These are phyloP conservation scores for Malaclemys terrapin DNA, from an alignment of 2,113 vertebrate species.

Conservation along the genomic window DNA sequence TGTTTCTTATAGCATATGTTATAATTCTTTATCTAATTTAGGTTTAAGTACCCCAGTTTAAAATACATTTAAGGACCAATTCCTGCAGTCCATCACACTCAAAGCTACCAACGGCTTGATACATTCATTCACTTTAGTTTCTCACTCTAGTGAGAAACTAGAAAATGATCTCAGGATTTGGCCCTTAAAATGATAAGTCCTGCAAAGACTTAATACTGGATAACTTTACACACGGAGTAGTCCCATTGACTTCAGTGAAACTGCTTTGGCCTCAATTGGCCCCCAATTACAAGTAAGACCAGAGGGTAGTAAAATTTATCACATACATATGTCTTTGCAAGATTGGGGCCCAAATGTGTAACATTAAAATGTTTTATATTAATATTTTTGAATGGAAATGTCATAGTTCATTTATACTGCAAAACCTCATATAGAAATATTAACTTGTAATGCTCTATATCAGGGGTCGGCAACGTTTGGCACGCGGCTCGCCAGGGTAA, in stretches of 20 bases:
- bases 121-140: background rate
- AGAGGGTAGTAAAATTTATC: background rate
- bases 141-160: background rate
- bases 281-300: background rate
- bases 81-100: background rate
- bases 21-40: background rate
- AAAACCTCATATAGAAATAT: background rate
- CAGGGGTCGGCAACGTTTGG: too few species aligned
- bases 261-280: background rate
- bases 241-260: background rate
- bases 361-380: background rate
- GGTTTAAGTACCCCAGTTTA: background rate
- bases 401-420: background rate
- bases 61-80: background rate
- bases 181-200: background rate
- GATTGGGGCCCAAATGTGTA: background rate
- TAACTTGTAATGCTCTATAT: background rate
- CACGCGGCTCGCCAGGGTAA: too few species aligned
- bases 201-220: rapidly evolving
- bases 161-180: background rate
- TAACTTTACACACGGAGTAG: background rate
- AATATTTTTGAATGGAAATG: background rate
- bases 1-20: background rate
- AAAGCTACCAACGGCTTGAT: background rate
- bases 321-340: background rate